Evolutionary conservation across 2,888 invertebrate species (phyloP).

Genomic region (Mesorhabditis sp.): DNA sequence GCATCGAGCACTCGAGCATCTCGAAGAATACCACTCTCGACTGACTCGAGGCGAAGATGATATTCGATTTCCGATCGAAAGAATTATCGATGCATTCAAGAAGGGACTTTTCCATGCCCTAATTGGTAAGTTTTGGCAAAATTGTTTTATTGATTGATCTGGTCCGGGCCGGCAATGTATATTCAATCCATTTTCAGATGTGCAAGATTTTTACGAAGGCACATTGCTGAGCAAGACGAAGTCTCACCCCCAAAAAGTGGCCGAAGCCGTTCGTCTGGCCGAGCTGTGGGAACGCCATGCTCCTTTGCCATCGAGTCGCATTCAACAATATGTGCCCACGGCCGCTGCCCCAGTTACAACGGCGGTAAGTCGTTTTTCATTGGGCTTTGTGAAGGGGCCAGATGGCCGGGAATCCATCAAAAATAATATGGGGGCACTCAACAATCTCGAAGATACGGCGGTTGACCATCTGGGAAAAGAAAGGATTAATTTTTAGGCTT

Average conservation of each 20-base stretch:
- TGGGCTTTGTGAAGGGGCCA: slow-evolving; percentile 8
- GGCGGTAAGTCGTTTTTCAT: slow-evolving; percentile 17
- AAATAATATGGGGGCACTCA: neutral
- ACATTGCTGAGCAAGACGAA: slow-evolving; percentile 92
- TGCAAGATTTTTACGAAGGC: slow-evolving; percentile 97
- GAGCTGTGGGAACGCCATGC: slow-evolving; percentile 69
- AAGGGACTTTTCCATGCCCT: slow-evolving; percentile 94
- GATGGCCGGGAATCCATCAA: neutral
- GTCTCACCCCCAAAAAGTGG: slow-evolving; percentile 89
- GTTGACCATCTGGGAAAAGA: neutral
- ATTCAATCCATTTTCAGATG: slow-evolving; percentile 67
- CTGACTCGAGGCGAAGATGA: slow-evolving; percentile 85
- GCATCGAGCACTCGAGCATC: slow-evolving; percentile 91
- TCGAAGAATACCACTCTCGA: slow-evolving; percentile 95
- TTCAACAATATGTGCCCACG: slow-evolving; percentile 19
- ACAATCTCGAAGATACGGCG: neutral
- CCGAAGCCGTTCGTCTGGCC: slow-evolving; percentile 71
- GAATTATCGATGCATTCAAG: slow-evolving; percentile 96
- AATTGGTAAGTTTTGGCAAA: slow-evolving; percentile 70
- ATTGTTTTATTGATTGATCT: neutral
- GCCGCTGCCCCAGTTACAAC: slow-evolving; percentile 22
- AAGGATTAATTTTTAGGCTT: too few species aligned
- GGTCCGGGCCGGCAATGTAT: neutral
- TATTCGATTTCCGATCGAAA: slow-evolving; percentile 88
- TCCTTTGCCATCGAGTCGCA: slow-evolving; percentile 28